Percentiles rank a stretch among this genome's conserved stretches.
These are phyloP conservation scores for Heptranchias perlo DNA, from an alignment of 2,113 vertebrate species.

Conservation along the genomic window DNA sequence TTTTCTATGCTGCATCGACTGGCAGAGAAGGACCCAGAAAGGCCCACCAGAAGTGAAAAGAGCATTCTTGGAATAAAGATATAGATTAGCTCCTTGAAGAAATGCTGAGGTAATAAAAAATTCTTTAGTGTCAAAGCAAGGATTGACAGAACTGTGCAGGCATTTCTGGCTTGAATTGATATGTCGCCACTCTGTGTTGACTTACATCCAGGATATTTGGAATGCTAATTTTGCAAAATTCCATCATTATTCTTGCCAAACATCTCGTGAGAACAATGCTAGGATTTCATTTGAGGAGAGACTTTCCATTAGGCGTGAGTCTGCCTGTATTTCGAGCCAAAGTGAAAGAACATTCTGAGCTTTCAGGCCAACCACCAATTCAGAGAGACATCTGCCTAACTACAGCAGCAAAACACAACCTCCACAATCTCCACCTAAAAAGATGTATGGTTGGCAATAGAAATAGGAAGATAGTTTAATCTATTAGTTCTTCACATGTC, in stretches of 20 bases:
- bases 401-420: not conserved
- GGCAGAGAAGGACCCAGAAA: not conserved
- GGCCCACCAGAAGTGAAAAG: not conserved
- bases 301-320: not conserved
- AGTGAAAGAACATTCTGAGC: not conserved
- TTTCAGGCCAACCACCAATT: not conserved
- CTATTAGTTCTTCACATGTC: not conserved
- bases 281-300: constrained; percentile 5
- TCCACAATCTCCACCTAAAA: not conserved
- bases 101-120: not conserved
- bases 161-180: not conserved
- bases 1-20: not conserved
- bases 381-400: not conserved
- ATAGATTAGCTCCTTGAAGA: not conserved
- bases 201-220: not conserved
- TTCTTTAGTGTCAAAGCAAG: not conserved
- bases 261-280: not conserved
- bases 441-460: too few species aligned
- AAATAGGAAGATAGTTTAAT: not conserved
- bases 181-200: not conserved
- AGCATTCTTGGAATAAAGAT: not conserved
- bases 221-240: constrained; percentile 22
- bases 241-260: not conserved
- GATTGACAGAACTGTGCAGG: constrained; percentile 10
- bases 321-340: not conserved